These are phyloP conservation scores for Theocolax elegans DNA, from an alignment of 1,140 invertebrate species.

Conservation along the genomic window DNA sequence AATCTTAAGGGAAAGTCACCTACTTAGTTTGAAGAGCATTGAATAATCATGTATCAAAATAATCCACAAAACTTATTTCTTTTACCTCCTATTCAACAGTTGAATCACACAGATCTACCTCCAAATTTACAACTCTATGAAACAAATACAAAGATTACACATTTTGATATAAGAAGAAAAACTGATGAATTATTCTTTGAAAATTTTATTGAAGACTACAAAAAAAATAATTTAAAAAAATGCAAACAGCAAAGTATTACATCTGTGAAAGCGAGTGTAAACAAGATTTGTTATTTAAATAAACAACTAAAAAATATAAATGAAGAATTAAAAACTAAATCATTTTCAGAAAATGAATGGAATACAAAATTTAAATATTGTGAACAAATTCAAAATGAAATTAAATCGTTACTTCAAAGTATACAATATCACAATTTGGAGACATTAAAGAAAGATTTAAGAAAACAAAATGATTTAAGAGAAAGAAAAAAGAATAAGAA, in stretches of 20 bases:
- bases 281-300: conserved; percentile 52
- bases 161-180: neutral
- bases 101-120: neutral
- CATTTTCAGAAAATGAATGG: conserved; percentile 69
- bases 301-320: conserved; percentile 64
- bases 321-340: conserved; percentile 62
- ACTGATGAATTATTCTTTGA: conserved; percentile 51
- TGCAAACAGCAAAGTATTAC: conserved; percentile 25
- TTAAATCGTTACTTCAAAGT: conserved; percentile 59
- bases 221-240: neutral
- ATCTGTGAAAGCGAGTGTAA: conserved; percentile 56
- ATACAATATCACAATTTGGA: conserved; percentile 58
- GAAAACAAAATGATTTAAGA: conserved; percentile 71
- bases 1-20: too few species aligned
- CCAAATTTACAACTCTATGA: neutral
- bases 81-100: too few species aligned
- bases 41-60: too few species aligned
- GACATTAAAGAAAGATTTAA: conserved; percentile 62
- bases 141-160: neutral
- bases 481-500: conserved; percentile 66
- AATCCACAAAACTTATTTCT: too few species aligned
- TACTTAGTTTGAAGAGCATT: too few species aligned
- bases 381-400: conserved; percentile 62
- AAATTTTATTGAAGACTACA: conserved; percentile 46
- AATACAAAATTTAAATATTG: conserved; percentile 61